Conservation (phyloP, 1,140 invertebrate genomes). For the Cephus cinctus region DNA sequence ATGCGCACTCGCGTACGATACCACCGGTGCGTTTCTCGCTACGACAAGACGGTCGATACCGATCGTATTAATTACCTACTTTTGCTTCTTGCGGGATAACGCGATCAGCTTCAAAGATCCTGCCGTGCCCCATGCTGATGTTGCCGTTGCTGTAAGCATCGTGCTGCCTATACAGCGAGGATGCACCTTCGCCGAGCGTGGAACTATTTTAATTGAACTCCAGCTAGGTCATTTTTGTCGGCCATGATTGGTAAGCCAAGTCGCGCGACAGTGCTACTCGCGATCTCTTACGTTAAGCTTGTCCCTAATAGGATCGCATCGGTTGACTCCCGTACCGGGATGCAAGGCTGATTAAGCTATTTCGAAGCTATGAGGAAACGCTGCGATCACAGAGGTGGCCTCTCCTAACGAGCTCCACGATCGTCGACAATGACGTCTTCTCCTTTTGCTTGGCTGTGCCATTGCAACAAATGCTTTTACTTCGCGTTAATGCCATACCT, state of each 20-base stretch:
- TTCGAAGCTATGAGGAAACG: constrained; percentile 11
- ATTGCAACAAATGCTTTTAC: too few species aligned
- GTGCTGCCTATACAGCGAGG: too few species aligned
- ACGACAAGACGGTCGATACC: neutral
- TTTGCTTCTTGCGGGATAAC: constrained; percentile 14
- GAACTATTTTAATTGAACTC: constrained; percentile 31
- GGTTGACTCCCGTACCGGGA: constrained; percentile 4
- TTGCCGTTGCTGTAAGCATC: too few species aligned
- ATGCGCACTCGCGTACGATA: neutral
- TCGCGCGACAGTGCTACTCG: neutral
- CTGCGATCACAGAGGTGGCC: too few species aligned
- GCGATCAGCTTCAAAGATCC: too few species aligned
- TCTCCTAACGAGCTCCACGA: too few species aligned
- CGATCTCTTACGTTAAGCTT: neutral
- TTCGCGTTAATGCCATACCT: too few species aligned
- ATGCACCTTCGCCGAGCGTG: too few species aligned
- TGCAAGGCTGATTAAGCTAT: constrained; percentile 21
- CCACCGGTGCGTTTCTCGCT: constrained; percentile 1
- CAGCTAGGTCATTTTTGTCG: constrained; percentile 3
- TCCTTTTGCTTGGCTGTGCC: too few species aligned
- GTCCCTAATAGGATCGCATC: constrained; percentile 18
- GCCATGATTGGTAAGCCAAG: neutral
- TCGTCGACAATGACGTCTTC: too few species aligned
- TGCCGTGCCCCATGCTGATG: too few species aligned
- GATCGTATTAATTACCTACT: constrained; percentile 18